phyloP scores from a whole-genome alignment of 2,113 vertebrate species.

The Sminthopsis crassicaudata region DNA sequence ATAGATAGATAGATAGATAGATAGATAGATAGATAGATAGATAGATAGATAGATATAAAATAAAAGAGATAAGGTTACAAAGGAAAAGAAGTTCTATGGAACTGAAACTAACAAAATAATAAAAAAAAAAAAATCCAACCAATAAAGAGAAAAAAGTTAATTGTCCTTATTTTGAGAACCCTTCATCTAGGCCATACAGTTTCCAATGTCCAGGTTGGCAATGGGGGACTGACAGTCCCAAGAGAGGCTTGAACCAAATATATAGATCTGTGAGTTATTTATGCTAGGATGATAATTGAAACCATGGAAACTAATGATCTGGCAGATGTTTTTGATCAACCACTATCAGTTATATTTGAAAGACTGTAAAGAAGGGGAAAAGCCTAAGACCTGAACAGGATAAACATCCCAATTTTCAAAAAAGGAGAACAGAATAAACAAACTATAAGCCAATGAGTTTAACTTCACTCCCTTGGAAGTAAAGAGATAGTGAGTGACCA shows the following conservation, averaged over 20 bases:
- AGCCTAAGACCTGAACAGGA: background rate
- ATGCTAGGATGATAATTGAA: background rate
- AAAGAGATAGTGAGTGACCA: background rate
- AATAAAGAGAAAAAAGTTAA: background rate
- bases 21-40: no score
- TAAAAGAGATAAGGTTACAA: background rate
- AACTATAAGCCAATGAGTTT: background rate
- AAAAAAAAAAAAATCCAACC: background rate
- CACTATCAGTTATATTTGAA: background rate
- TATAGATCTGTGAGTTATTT: background rate
- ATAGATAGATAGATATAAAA: background rate
- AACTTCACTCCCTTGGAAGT: background rate
- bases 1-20: no score
- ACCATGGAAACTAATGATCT: background rate
- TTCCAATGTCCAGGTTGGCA: background rate
- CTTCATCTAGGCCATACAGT: background rate
- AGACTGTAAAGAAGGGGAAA: background rate
- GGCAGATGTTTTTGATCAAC: background rate
- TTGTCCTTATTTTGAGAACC: background rate
- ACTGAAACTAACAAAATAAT: background rate
- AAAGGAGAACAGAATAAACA: background rate
- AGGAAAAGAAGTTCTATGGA: background rate
- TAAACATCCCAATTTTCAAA: background rate
- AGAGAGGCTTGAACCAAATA: background rate
- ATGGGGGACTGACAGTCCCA: background rate